Conservation (phyloP, 2,888 invertebrate genomes). For the Teinopalpus imperialis region DNA sequence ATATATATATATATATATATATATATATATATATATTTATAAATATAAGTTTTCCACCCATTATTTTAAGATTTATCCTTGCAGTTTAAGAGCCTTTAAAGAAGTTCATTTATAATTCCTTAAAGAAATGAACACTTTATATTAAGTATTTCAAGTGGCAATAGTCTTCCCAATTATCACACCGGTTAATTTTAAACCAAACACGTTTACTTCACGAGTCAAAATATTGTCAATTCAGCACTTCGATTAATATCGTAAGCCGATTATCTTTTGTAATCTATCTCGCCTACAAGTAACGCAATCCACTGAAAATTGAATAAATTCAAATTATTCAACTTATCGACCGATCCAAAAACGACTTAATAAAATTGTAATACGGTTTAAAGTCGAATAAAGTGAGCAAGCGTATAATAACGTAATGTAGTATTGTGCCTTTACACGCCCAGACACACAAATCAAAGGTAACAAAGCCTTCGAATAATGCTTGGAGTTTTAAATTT, state of each 20-base stretch:
- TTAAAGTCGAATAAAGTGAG: constrained; percentile 35
- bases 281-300: constrained; percentile 50
- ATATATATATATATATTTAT: too few relatives aligned
- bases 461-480: constrained; percentile 66
- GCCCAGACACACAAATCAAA: constrained; percentile 72
- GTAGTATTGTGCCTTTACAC: constrained; percentile 58
- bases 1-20: too few relatives aligned
- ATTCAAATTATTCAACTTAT: too few relatives aligned
- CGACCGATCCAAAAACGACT: constrained; percentile 34
- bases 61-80: too few relatives aligned
- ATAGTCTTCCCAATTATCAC: constrained; percentile 22
- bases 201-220: constrained; percentile 26
- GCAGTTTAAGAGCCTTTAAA: too few relatives aligned
- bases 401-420: constrained; percentile 38
- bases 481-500: constrained; percentile 69
- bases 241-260: constrained; percentile 39
- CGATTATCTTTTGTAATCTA: constrained; percentile 43
- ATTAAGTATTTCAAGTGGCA: too few relatives aligned
- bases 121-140: too few relatives aligned
- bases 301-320: constrained; percentile 61
- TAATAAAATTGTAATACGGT: constrained; percentile 40
- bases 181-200: constrained; percentile 6
- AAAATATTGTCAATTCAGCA: constrained; percentile 57
- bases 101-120: too few relatives aligned
- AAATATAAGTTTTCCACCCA: too few relatives aligned